Evolutionary conservation across 1,140 invertebrate species (phyloP).

Genomic region (Geopemphigus sp.): DNA sequence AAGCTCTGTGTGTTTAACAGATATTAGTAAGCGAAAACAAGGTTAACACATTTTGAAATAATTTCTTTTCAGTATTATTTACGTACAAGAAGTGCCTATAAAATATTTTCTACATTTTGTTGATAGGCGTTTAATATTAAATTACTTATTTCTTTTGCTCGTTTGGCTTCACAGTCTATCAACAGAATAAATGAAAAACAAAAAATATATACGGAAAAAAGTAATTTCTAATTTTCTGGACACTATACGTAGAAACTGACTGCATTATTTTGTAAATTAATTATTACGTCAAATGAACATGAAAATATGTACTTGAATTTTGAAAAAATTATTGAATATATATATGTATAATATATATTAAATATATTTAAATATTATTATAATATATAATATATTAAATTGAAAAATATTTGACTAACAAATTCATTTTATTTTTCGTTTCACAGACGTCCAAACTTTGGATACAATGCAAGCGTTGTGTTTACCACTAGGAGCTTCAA

Average conservation of each 20-base stretch:
- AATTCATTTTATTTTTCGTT: constrained; percentile 45
- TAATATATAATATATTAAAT: too few species aligned
- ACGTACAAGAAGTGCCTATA: constrained; percentile 21
- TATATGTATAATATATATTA: too few species aligned
- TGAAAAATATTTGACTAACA: too few species aligned
- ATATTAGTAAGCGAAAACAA: constrained; percentile 50
- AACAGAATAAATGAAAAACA: too few species aligned
- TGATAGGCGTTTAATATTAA: background rate
- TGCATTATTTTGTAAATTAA: constrained; percentile 19
- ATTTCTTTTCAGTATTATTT: constrained; percentile 34
- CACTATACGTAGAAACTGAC: background rate
- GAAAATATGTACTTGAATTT: background rate
- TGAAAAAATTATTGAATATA: too few species aligned
- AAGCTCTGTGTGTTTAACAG: constrained; percentile 38
- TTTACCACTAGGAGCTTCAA: constrained; percentile 91
- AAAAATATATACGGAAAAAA: background rate
- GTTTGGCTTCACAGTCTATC: too few species aligned
- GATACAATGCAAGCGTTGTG: constrained; percentile 96
- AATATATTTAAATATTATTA: too few species aligned
- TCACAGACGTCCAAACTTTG: constrained; percentile 82
- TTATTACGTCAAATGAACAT: background rate
- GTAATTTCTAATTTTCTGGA: constrained; percentile 4
- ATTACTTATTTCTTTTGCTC: too few species aligned
- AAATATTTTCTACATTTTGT: constrained; percentile 6
- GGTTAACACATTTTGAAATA: constrained; percentile 41